Base-by-base conservation (phyloP, 1,140 invertebrate species). In the Brachystomella parvula region DNA sequence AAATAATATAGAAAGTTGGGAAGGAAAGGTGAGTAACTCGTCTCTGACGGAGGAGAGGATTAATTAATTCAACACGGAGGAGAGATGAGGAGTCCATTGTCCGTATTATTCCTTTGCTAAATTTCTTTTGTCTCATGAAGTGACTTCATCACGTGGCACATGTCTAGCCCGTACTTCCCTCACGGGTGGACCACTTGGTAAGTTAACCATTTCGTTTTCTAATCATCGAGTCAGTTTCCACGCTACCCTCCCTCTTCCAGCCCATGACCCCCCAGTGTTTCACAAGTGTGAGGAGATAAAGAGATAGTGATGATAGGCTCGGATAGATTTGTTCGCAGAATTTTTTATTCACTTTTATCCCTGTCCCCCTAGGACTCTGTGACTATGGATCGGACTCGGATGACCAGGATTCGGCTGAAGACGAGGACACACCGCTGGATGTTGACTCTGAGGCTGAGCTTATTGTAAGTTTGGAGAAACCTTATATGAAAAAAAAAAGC, bases 91-190 rank as follows among this genome's bases (percentile, higher is more conserved):
- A 21, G 3, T 12, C 26, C 17, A 26, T 49, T 33, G 39, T 53
- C 39, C 59, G 64, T 31, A 53, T 57, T 57, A 31, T 17, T 53
- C 24, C 9, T 59, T 62, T 61, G 49, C 59, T 68, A 64, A 62
- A 47, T 30, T 64, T 47, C 63, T 69, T 69, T 65, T 70, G n/a
- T 56, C 66, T 63, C 39, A 70, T 70, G 58, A 71, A 71, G 69
- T 71, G 69, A 65, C 59, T 26, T 65, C 66, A 53, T 47, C 60
- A 53, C 49, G 49, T 53, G 64, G 63, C 67, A 66, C 58, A 65
- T 49, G 61, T 49, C 62, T 61, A 53, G 69, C 65, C 69, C 65
- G 67, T 61, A 47, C 69, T 59, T 65, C 65, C 32, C 63, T 67
- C 49, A 65, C 61, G 57, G 61, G 65, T 65, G 69, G 69, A 65